A percentile compares a stretch with the other conserved stretches of the same genome.
phyloP scores from a whole-genome alignment of 2,888 invertebrate genomes.

The Syrista parreyssii region DNA sequence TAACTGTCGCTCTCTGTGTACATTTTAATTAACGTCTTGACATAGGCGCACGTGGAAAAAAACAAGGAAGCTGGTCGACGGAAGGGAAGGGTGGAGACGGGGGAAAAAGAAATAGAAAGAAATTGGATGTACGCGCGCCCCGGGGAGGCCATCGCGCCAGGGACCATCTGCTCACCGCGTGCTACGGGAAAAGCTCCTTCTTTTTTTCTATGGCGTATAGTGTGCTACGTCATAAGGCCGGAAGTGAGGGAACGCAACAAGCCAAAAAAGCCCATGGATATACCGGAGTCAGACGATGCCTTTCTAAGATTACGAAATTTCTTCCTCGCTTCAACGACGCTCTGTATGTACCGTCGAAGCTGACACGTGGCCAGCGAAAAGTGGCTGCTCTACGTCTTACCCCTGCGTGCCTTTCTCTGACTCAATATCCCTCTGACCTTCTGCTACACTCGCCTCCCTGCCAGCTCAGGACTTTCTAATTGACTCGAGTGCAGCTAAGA shows the following conservation, averaged over 20 bases:
- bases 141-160: background rate
- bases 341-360: background rate
- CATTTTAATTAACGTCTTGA: constrained; percentile 6
- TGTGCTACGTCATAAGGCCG: background rate
- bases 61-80: constrained; percentile 1
- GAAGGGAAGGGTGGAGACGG: background rate
- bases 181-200: constrained; percentile 2
- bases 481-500: background rate
- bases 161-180: constrained; percentile 28
- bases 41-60: constrained; percentile 5
- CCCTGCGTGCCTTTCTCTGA: background rate
- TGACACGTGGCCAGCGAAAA: background rate
- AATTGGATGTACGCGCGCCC: constrained; percentile 15
- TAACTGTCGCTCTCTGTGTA: background rate
- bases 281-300: constrained; percentile 27
- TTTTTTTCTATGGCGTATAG: background rate
- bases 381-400: background rate
- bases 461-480: background rate
- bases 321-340: constrained; percentile 14
- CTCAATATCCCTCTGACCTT: background rate
- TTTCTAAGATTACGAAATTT: constrained; percentile 42
- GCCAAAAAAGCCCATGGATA: constrained; percentile 14
- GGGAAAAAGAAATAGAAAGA: constrained; percentile 1
- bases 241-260: background rate
- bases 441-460: background rate